phyloP scores from a whole-genome alignment of 2,888 invertebrate genomes.

The Hemithea aestivaria region DNA sequence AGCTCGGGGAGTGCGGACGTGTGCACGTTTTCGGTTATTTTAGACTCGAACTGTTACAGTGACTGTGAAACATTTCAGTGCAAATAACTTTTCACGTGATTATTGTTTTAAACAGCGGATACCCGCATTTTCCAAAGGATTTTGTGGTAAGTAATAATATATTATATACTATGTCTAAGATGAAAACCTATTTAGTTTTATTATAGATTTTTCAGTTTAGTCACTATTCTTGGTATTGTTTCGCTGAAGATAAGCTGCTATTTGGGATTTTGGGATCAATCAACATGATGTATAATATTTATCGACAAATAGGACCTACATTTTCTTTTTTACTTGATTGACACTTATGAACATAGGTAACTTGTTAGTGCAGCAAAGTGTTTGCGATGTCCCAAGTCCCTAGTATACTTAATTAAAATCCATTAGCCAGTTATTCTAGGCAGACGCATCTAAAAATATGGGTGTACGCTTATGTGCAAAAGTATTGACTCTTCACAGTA shows the following conservation, averaged over 20 bases:
- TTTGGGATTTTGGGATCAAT: too few relatives aligned
- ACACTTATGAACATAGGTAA: too few relatives aligned
- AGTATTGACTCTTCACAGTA: too few relatives aligned
- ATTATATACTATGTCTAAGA: conserved; percentile 44
- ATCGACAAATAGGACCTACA: too few relatives aligned
- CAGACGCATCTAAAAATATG: too few relatives aligned
- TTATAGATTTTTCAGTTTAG: conserved; percentile 46
- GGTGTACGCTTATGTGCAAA: too few relatives aligned
- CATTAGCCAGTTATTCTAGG: too few relatives aligned
- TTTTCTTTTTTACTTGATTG: too few relatives aligned
- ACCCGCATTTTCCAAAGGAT: conserved; percentile 48
- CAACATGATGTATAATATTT: too few relatives aligned
- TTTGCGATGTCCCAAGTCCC: too few relatives aligned
- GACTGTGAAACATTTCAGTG: conserved; percentile 37
- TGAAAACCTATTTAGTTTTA: conserved; percentile 71
- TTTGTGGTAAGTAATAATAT: conserved; percentile 44
- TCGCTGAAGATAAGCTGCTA: conserved; percentile 19
- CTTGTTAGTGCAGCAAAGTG: too few relatives aligned
- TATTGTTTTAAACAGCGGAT: conserved; percentile 37
- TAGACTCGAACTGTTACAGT: conserved; percentile 46
- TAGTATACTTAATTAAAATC: too few relatives aligned
- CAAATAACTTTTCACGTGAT: conserved; percentile 35
- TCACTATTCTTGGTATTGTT: conserved; percentile 55
- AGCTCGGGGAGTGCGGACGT: conserved; percentile 51
- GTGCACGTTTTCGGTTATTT: conserved; percentile 34